Percentiles rank a stretch among this genome's conserved stretches.
Conservation (phyloP, 2,888 invertebrate species). For the Deilephila elpenor region DNA sequence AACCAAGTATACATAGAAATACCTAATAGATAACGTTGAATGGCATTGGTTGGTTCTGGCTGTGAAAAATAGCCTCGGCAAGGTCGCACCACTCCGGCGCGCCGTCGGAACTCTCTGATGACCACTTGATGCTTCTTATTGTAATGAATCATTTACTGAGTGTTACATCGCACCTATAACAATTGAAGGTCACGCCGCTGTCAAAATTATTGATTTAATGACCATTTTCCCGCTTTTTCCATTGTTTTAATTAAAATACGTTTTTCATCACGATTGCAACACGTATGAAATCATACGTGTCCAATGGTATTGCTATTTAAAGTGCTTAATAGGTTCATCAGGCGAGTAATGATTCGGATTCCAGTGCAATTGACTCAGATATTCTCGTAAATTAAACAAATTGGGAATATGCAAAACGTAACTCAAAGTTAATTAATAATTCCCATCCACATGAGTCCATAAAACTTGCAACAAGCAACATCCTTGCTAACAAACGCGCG, state of each 20-base stretch:
- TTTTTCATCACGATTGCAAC: not conserved
- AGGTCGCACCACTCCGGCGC: slow-evolving; percentile 40
- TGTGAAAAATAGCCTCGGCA: slow-evolving; percentile 56
- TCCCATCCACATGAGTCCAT: not conserved
- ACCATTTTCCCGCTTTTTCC: slow-evolving; percentile 26
- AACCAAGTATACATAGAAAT: slow-evolving; percentile 53
- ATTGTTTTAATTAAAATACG: not conserved
- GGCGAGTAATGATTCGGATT: not conserved
- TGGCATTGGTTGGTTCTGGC: slow-evolving; percentile 50
- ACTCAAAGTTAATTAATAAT: not conserved
- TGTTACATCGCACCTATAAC: slow-evolving; percentile 29
- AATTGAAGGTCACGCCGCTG: slow-evolving; percentile 37
- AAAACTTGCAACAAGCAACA: slow-evolving; percentile 3
- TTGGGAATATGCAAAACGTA: too few species aligned
- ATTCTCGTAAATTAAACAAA: not conserved
- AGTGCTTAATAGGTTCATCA: not conserved
- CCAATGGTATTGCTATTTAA: not conserved
- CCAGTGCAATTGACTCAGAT: not conserved
- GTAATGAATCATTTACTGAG: slow-evolving; percentile 31
- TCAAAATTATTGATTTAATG: slow-evolving; percentile 35
- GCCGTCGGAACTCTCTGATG: slow-evolving; percentile 26
- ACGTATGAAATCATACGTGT: not conserved
- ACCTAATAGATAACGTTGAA: slow-evolving; percentile 51
- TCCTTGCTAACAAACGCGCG: slow-evolving; percentile 28
- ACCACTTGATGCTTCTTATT: slow-evolving; percentile 31